Conservation (phyloP, 2,797 vertebrate species). For the Neostethus bicornis region DNA sequence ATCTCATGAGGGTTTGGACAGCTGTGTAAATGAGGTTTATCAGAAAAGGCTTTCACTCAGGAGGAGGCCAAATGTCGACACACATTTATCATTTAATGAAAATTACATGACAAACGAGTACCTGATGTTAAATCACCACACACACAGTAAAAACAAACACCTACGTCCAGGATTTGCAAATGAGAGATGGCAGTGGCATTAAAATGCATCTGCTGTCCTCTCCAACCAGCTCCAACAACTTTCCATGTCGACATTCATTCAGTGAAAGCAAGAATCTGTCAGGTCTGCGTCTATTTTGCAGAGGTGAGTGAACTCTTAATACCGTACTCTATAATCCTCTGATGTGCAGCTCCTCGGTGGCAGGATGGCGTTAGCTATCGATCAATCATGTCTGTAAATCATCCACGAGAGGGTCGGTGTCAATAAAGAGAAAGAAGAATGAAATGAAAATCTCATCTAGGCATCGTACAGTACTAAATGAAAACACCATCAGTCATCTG, state of each 20-base stretch:
- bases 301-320: constrained; percentile 59
- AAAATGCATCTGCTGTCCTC: constrained; percentile 55
- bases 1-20: constrained; percentile 26
- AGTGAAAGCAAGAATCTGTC: constrained; percentile 40
- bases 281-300: constrained; percentile 33
- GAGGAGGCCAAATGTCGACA: constrained; percentile 19
- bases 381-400: constrained; percentile 55
- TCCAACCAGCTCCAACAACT: constrained; percentile 23
- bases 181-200: constrained; percentile 40
- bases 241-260: constrained; percentile 48
- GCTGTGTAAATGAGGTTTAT: constrained; percentile 30
- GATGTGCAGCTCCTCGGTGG: constrained; percentile 19
- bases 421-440: constrained; percentile 45
- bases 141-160: neutral
- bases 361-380: constrained; percentile 29
- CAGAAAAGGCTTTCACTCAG: constrained; percentile 25
- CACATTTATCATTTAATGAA: constrained; percentile 14
- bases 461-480: neutral
- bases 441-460: constrained; percentile 46
- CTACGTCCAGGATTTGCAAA: constrained; percentile 33
- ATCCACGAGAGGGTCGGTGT: constrained; percentile 39
- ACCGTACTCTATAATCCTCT: constrained; percentile 45
- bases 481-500: neutral
- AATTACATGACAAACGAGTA: neutral
- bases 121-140: neutral